Base-by-base conservation (phyloP, 2,888 invertebrate genomes). In the Trachelus stipa region DNA sequence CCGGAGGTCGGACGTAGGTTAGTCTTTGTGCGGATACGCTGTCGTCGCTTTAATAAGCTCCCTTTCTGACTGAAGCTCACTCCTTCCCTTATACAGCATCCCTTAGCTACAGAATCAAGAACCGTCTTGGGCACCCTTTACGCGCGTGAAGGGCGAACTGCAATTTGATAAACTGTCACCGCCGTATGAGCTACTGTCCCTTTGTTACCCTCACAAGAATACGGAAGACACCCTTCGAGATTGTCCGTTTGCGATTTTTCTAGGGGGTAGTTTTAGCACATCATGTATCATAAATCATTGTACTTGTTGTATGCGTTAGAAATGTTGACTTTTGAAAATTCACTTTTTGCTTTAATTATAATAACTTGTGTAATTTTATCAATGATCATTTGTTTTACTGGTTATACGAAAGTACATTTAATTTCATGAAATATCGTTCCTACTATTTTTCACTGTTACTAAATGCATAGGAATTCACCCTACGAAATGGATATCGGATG, bases 91-190 rank as follows among this genome's bases (percentile, higher is more conserved):
- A 6, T 23, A 56, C 23, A 56, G 56, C 56, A 56, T 23, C 56
- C 56, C 56, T 56, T 23, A 56, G 56, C 56, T 56, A 56, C 56
- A 56, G 56, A 56, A 56, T 56, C 56, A 56, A 56, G 56, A 56
- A 23, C 56, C 56, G 9, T 56, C 85, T 87, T 85, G 34, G 31
- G 84, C 84, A 85, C 87, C 87, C 88, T 86, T 88, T 86, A 85
- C 81, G 79, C 80, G 81, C 83, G 82, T 81, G 78, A 77, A 81
- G 84, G 84, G 81, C 84, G 83, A 83, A 82, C 85, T 84, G 87
- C 87, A 86, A 87, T 88, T 89, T 89, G 88, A 89, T 89, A 87
- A 89, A 89, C 88, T 87, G 88, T 88, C 88, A 87, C 84, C 82
- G 83, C 79, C 81, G 74, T 74, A n/a, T 30, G 34, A 71, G 31